Conservation (phyloP, 2,797 vertebrate genomes). For the Anableps anableps region DNA sequence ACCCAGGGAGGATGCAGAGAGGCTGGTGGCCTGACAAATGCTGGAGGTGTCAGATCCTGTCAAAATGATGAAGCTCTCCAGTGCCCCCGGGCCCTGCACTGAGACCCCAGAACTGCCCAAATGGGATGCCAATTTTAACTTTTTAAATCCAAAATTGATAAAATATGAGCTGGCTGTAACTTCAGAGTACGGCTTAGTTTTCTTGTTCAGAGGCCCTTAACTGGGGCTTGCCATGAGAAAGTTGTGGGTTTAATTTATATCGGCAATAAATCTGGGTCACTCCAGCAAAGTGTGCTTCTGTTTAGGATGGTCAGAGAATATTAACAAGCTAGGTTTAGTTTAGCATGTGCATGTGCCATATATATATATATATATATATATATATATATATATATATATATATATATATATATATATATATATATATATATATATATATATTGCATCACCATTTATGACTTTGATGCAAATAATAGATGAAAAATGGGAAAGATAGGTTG, state of each 20-base stretch:
- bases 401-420: no score
- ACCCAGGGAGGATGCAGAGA: slow-evolving; percentile 79
- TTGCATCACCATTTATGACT: no score
- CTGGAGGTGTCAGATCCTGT: slow-evolving; percentile 78
- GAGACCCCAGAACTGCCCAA: slow-evolving; percentile 65
- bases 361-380: no score
- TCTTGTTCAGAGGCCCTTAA: slow-evolving; percentile 56
- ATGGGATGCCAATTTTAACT: slow-evolving; percentile 74
- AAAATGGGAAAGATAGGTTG: no score
- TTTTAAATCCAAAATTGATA: slow-evolving; percentile 75
- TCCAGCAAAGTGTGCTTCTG: slow-evolving; percentile 40
- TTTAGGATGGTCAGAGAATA: slow-evolving; percentile 34
- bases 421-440: no score
- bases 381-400: no score
- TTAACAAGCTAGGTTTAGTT: slow-evolving; percentile 33
- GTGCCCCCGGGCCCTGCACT: slow-evolving; percentile 56
- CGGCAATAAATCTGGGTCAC: slow-evolving; percentile 50
- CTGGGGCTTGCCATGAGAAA: slow-evolving; percentile 36
- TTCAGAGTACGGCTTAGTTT: slow-evolving; percentile 60
- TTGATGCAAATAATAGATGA: no score
- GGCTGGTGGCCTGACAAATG: slow-evolving; percentile 72
- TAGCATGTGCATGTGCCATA: no score
- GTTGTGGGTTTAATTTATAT: slow-evolving; percentile 59
- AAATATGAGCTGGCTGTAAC: slow-evolving; percentile 65
- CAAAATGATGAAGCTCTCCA: slow-evolving; percentile 80